These are phyloP conservation scores for Nudaria mundana DNA, from an alignment of 2,888 invertebrate genomes.

Conservation along the genomic window DNA sequence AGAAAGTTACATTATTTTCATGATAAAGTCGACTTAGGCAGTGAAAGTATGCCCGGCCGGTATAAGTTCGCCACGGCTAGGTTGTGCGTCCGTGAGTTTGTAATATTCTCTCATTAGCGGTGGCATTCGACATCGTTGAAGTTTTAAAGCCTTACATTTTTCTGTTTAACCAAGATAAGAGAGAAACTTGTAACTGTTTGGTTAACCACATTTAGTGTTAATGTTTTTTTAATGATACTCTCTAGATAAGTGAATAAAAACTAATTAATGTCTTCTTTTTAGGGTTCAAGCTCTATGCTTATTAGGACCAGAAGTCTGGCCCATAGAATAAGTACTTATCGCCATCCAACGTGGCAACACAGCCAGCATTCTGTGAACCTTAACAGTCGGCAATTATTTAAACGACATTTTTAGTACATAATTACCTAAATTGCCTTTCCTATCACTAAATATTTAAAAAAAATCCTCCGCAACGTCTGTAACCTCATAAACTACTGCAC, in stretches of 20 bases:
- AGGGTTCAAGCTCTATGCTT: too few species aligned
- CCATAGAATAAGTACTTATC: too few species aligned
- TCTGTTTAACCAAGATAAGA: conserved; percentile 25
- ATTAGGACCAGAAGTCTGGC: too few species aligned
- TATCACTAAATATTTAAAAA: too few species aligned
- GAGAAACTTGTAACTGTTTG: conserved; percentile 13
- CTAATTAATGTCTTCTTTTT: too few species aligned
- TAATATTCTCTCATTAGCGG: conserved; percentile 31
- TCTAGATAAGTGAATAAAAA: neutral
- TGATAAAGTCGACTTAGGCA: conserved; percentile 9
- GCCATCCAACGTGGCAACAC: too few species aligned
- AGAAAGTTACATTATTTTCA: conserved; percentile 7
- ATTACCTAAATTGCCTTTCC: too few species aligned
- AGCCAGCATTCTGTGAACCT: too few species aligned
- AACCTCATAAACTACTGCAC: too few species aligned
- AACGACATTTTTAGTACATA: too few species aligned
- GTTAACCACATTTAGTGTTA: conserved; percentile 9
- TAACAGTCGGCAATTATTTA: too few species aligned
- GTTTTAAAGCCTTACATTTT: conserved; percentile 31
- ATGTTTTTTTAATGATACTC: conserved; percentile 13
- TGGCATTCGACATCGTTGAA: conserved; percentile 14
- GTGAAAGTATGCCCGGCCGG: neutral
- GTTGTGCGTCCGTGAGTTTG: neutral
- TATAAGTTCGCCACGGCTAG: conserved; percentile 1
- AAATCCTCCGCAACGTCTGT: too few species aligned